Evolutionary conservation across 2,797 vertebrate genomes (phyloP).

Genomic region (Eremophila alpestris): DNA sequence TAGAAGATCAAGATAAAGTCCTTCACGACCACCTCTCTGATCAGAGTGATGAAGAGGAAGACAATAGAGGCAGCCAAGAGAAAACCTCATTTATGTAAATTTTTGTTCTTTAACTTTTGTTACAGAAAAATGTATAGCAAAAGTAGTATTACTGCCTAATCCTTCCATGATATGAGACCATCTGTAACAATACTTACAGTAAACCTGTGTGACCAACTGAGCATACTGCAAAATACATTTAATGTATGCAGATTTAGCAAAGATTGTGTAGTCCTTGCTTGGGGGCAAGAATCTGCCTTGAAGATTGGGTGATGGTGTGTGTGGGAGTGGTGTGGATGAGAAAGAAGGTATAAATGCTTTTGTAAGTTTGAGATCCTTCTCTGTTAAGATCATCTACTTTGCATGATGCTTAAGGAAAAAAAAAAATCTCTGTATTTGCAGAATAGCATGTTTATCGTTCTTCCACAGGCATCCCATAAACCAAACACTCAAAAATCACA

Average conservation of each 20-base stretch:
- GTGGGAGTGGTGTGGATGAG: neutral
- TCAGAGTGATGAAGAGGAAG: slow-evolving; percentile 73
- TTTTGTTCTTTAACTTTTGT: neutral
- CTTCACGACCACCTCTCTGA: slow-evolving; percentile 78
- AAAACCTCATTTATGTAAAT: slow-evolving; percentile 77
- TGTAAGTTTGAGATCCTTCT: neutral
- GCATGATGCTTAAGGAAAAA: neutral
- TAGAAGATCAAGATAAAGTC: slow-evolving; percentile 87
- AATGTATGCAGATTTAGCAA: neutral
- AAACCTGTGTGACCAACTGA: neutral
- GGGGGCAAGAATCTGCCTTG: neutral
- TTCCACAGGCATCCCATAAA: slow-evolving; percentile 76
- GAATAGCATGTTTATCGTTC: neutral
- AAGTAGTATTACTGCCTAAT: neutral
- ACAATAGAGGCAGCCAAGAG: slow-evolving; percentile 37
- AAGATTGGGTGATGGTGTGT: neutral
- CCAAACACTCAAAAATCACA: slow-evolving; percentile 67
- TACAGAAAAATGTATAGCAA: neutral
- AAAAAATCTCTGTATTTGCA: neutral
- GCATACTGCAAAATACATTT: neutral
- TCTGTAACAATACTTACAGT: neutral
- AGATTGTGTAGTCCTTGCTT: neutral
- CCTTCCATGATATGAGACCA: neutral
- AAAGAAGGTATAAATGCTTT: neutral
- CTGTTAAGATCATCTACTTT: neutral